Evolutionary conservation across 2,888 invertebrate genomes (phyloP).

Genomic region (Helleia helle): DNA sequence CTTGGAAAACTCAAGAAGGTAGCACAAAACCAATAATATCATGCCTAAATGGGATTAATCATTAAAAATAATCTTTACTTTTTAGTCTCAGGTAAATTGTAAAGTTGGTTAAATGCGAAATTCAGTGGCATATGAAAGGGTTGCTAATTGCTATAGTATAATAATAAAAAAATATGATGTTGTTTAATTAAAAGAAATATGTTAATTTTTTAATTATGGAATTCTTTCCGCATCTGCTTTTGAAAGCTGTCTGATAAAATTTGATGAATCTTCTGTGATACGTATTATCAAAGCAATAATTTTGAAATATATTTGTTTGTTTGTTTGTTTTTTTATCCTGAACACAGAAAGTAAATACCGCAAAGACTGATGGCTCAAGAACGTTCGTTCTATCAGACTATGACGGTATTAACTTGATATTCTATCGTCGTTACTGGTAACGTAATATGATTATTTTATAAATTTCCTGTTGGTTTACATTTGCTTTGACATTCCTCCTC

Average conservation of each 20-base stretch:
- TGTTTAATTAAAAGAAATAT: not conserved
- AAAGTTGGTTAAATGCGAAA: not conserved
- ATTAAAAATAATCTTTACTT: too few species aligned
- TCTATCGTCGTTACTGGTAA: slow-evolving; percentile 16
- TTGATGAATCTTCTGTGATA: not conserved
- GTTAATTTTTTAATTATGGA: too few species aligned
- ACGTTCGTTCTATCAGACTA: slow-evolving; percentile 60
- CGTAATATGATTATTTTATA: not conserved
- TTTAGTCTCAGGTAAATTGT: not conserved
- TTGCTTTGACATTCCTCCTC: slow-evolving; percentile 56
- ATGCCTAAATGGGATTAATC: too few species aligned
- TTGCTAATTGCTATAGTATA: not conserved
- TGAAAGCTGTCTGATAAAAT: not conserved
- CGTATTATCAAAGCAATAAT: slow-evolving; percentile 10
- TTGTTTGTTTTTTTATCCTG: slow-evolving; percentile 7
- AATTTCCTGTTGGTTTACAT: slow-evolving; percentile 12
- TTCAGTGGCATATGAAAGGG: slow-evolving; percentile 1
- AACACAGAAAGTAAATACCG: slow-evolving; percentile 41
- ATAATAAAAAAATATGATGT: not conserved
- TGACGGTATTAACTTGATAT: slow-evolving; percentile 45
- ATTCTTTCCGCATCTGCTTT: too few species aligned
- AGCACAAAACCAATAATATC: too few species aligned
- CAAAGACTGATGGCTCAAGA: slow-evolving; percentile 67
- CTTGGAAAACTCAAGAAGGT: not conserved
- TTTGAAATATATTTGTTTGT: not conserved